Evolutionary conservation across 2,113 vertebrate species (phyloP), one percentile per base, ranked within the genome.

Genomic region (Psettodes erumei): DNA sequence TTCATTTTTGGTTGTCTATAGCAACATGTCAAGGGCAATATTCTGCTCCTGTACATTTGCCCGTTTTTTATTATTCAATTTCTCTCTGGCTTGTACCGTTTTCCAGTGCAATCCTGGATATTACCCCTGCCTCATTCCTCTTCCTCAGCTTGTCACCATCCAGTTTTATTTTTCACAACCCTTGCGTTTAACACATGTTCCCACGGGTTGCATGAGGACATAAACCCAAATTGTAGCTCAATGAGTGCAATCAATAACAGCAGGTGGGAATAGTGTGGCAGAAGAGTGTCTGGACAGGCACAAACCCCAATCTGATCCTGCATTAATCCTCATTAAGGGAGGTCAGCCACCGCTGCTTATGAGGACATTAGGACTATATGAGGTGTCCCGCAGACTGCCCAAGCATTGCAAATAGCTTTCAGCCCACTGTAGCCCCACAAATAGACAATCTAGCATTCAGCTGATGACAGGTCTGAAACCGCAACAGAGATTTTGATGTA

Each of bases 241-340:
- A 50, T 74, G 43, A 72, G 37, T 47, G 65, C 70, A 86, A 87
- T 91, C 86, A 73, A 87, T 87, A 83, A 80, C 23, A 43, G 54
- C 79, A 77, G 70, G 85, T 64, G 71, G 62, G 45, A 60, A 50
- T 70, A 45, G 58, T 37, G 9, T 55, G 32, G 48, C 30, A 45
- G 70, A 78, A 84, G 70, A 65, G 75, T 50, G 71, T 81, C 71
- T 77, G 58, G 59, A 54, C 61, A 53, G 80, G 59, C 51, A 15
- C 65, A 82, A 84, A 75, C 83, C 74, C 55, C 72, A 78, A 69
- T 77, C 62, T 89, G 75, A 80, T 84, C 69, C 72, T 59, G 87
- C 87, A 92, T 90, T 90, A 85, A 89, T 93, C 76, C 86, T 90
- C 81, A 90, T 93, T 86, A 87, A 50, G 78, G 51, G 69, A 71